Evolutionary conservation across 2,113 vertebrate genomes (phyloP).

Genomic region (Periophthalmodon schlosseri): DNA sequence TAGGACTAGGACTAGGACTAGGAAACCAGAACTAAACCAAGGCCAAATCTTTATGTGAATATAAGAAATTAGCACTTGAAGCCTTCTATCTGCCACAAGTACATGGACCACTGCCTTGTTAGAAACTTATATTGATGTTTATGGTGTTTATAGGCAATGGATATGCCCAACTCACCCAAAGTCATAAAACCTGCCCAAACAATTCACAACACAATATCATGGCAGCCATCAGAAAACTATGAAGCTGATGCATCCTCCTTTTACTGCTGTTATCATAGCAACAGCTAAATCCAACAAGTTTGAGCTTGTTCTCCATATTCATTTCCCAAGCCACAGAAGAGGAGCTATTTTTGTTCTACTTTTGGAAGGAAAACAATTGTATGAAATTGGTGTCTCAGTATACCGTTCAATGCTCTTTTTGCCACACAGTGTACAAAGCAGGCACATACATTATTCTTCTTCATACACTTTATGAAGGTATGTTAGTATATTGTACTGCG

Average conservation of each 20-base stretch:
- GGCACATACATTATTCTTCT: neutral
- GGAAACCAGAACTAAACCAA: neutral
- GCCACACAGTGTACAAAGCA: neutral
- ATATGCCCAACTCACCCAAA: neutral
- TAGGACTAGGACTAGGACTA: neutral
- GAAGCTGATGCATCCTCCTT: neutral
- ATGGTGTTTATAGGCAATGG: neutral
- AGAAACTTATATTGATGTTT: neutral
- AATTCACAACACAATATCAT: slow-evolving; percentile 3
- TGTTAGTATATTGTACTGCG: neutral
- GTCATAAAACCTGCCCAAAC: neutral
- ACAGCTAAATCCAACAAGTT: slow-evolving; percentile 12
- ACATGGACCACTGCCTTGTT: neutral
- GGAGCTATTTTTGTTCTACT: neutral
- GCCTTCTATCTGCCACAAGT: neutral
- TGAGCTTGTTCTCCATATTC: neutral
- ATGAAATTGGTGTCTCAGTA: neutral
- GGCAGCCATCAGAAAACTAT: neutral
- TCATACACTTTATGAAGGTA: neutral
- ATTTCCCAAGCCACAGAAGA: neutral
- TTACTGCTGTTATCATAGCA: neutral
- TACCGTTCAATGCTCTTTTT: neutral
- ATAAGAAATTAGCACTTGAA: neutral
- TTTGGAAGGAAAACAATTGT: neutral
- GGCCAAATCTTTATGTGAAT: too few relatives aligned